These are phyloP conservation scores for Scopus umbretta DNA, from an alignment of 2,113 vertebrate species.

Conservation along the genomic window DNA sequence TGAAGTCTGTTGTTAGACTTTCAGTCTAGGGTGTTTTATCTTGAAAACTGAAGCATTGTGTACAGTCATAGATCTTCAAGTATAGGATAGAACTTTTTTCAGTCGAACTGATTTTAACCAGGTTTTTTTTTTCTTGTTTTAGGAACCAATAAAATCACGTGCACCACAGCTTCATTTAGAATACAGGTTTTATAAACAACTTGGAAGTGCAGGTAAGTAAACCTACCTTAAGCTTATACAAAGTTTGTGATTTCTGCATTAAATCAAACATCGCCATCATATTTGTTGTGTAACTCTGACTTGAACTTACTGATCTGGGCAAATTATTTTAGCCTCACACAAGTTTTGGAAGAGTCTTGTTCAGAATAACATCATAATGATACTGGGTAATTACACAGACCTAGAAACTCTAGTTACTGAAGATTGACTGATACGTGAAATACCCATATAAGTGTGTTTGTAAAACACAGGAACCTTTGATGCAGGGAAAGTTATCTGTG, in stretches of 20 bases:
- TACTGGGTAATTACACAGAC: not conserved
- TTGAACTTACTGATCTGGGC: not conserved
- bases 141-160: conserved; percentile 98
- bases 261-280: not conserved
- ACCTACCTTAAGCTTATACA: not conserved
- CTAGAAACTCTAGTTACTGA: not conserved
- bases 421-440: not conserved
- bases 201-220: conserved; percentile 87
- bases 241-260: not conserved
- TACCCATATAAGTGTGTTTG: not conserved
- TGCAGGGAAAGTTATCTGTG: not conserved
- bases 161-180: conserved; percentile 97
- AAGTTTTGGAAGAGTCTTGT: not conserved
- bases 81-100: not conserved
- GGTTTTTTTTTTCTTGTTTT: conserved; percentile 2
- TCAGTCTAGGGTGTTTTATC: not conserved
- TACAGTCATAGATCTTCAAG: not conserved
- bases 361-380: not conserved
- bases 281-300: not conserved
- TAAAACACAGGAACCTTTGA: not conserved
- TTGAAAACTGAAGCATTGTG: not conserved
- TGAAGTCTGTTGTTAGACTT: not conserved
- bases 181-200: conserved; percentile 97
- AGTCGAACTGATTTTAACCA: not conserved
- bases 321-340: not conserved